These are phyloP conservation scores for Magallana ariakensis DNA, from an alignment of 1,140 invertebrate species.

Conservation along the genomic window DNA sequence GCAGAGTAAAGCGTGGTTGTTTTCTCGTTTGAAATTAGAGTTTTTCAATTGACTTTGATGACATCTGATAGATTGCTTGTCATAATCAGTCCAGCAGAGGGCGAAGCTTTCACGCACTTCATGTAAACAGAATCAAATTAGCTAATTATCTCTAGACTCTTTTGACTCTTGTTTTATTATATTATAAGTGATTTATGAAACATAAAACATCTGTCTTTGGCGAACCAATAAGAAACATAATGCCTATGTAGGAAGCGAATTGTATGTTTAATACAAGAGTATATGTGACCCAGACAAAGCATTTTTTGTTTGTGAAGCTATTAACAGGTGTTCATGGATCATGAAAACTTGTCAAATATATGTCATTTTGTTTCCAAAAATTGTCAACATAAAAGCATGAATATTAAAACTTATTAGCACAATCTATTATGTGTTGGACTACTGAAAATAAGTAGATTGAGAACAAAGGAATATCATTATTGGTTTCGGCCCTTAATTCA, in stretches of 20 bases:
- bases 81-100: not conserved
- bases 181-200: slow-evolving; percentile 23
- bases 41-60: not conserved
- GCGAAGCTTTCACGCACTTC: slow-evolving; percentile 4
- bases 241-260: not conserved
- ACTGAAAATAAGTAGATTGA: not conserved
- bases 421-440: not conserved
- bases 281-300: not conserved
- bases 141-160: slow-evolving; percentile 12
- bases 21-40: slow-evolving; percentile 20
- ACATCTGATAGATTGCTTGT: slow-evolving; percentile 30
- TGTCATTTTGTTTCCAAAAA: slow-evolving; percentile 14
- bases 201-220: not conserved
- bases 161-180: not conserved
- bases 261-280: not conserved
- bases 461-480: slow-evolving; percentile 26
- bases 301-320: slow-evolving; percentile 6
- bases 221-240: slow-evolving; percentile 14
- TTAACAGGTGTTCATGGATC: not conserved
- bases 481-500: not conserved
- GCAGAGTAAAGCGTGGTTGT: not conserved
- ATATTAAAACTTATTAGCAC: not conserved
- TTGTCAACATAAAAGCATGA: slow-evolving; percentile 13
- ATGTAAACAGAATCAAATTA: slow-evolving; percentile 32
- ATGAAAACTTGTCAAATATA: not conserved